Evolutionary conservation across 2,888 invertebrate genomes (phyloP), one percentile per base, ranked within the genome.

Genomic region (Drosophila anomalata): DNA sequence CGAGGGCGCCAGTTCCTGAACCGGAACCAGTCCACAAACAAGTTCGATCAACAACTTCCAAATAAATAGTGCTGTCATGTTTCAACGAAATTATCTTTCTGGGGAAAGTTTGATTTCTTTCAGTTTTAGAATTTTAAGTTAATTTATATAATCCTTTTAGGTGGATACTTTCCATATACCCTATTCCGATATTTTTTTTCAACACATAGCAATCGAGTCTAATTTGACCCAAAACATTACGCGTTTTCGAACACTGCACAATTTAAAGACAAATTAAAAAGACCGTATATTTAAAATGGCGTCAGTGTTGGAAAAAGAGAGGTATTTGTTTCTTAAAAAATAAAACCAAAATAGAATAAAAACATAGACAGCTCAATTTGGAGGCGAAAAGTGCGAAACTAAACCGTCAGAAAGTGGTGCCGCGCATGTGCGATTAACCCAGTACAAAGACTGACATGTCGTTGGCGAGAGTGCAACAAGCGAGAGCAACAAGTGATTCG

Each of bases 401-500:
- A 41, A 72, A 24, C 36, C 52, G 54, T 17, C 29, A 46, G 51
- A 59, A 59, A 72, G 66, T 70, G 56, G 62, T 14, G 24, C 33
- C 14, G 36, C 14, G 55, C 44, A 51, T 55, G 55, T 51, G 55
- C 31, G 80, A 79, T 88, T 80, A 89, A 89, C 83, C 85, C 60
- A 84, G 78, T 78, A 76, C 82, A 89, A 82, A 80, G 81, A 87
- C 77, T 85, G 78, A 85, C 82, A 90, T 90, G 87, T 88, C 90
- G 88, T 86, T 89, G 86, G 77, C 79, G 58, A 55, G 59, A 57
- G 63, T 51, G 74, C 41, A 50, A 54, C 50, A 61, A 55, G 78
- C 78, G 88, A 77, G 47, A 55, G 78, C 78, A 88, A 79, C 84
- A 86, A 78, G 81, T 78, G 29, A 29, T 29, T 29, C 29, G 29